These are phyloP conservation scores for Erpornis zantholeuca DNA, from an alignment of 2,113 vertebrate genomes.

Conservation along the genomic window DNA sequence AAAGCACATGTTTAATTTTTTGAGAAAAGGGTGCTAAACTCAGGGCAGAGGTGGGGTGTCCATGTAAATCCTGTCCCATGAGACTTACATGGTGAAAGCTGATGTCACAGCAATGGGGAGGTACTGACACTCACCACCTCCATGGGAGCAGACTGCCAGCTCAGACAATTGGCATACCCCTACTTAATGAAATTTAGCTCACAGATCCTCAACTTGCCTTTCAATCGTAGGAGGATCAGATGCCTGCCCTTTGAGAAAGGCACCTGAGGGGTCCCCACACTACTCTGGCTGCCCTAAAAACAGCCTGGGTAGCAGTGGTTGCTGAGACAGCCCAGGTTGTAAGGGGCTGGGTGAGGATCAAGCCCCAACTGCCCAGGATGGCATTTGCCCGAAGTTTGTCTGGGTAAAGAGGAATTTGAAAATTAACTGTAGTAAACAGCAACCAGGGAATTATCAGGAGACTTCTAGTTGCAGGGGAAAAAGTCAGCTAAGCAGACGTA, in stretches of 20 bases:
- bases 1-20: not conserved
- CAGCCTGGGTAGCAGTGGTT: accelerated
- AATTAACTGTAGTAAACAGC: not conserved
- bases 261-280: not conserved
- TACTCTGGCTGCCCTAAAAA: not conserved
- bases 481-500: not conserved
- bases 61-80: not conserved
- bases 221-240: not conserved
- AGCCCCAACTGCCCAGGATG: not conserved
- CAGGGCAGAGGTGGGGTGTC: not conserved
- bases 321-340: not conserved
- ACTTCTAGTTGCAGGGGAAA: not conserved
- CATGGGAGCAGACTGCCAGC: not conserved
- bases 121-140: accelerated
- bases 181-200: not conserved
- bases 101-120: not conserved
- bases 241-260: not conserved
- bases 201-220: not conserved
- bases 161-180: not conserved
- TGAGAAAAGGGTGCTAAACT: not conserved
- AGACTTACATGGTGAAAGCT: not conserved
- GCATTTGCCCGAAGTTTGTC: not conserved
- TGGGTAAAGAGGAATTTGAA: not conserved
- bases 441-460: not conserved
- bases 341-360: not conserved